Base-by-base conservation (phyloP, 2,888 invertebrate genomes). In the Pyralis farinalis region DNA sequence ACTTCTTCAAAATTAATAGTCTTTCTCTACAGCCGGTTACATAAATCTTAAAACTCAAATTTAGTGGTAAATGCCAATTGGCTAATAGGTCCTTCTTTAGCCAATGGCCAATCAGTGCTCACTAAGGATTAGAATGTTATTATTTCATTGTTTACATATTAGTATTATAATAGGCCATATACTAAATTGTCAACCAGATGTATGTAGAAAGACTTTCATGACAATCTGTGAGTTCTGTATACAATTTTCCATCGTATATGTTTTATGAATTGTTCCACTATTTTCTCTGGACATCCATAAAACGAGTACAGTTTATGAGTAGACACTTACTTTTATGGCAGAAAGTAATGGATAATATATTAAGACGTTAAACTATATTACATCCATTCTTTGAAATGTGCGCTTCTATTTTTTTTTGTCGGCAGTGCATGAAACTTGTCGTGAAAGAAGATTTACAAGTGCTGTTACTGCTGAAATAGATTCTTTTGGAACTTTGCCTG, bases 251-350 rank as follows among this genome's bases (percentile, higher is more conserved):
- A 8, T n/a, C 8, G 25, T 3, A 25, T 7, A 25, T 7, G 7
- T 25, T 63, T 59, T 63, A 72, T 63, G 70, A 64, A 63, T 58
- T 50, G 58, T 55, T 59, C 61, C 51, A 63, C 65, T 62, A 64
- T 70, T 60, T 61, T 58, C 55, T 49, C 53, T 47, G 40, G 55
- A 51, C 50, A 46, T 55, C 65, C 62, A 61, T 70, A 68, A 67
- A 68, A 46, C 47, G 44, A 57, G 50, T 63, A 54, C 60, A 66
- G 48, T 71, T 70, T 71, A 71, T 58, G 62, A 54, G 46, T 53
- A 51, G 50, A 62, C 54, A 47, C 44, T 47, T 43, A 46, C 54
- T 61, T 69, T 67, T 63, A 62, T 51, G 40, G 53, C 49, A 42
- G 40, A 46, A 30, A 49, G 51, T 58, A 49, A 58, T 56, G 52